Conservation (phyloP, 2,888 invertebrate genomes). For the Microplitis manilae region DNA sequence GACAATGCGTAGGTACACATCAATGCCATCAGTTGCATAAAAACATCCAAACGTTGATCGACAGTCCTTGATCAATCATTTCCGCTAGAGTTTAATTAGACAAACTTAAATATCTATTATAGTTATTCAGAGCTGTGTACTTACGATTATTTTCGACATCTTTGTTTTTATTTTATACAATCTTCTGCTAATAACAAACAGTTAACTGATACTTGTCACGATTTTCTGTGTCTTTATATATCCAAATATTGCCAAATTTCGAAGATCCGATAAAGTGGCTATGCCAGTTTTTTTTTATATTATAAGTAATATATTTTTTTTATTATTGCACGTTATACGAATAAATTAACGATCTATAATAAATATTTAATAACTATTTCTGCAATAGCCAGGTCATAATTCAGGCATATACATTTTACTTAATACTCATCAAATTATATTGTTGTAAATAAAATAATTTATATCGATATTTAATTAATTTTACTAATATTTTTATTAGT, state of each 20-base stretch:
- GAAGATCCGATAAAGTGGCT: slow-evolving; percentile 17
- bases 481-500: too few relatives aligned
- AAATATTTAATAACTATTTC: neutral
- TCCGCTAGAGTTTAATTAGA: slow-evolving; percentile 26
- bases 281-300: slow-evolving; percentile 13
- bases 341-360: neutral
- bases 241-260: slow-evolving; percentile 18
- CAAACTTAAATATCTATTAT: slow-evolving; percentile 8
- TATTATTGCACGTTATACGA: neutral
- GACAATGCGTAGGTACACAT: slow-evolving; percentile 38
- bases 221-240: slow-evolving; percentile 34
- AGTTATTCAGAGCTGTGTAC: neutral
- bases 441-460: too few relatives aligned
- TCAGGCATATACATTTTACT: too few relatives aligned
- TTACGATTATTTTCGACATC: slow-evolving; percentile 23
- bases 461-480: too few relatives aligned
- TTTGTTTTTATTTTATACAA: neutral
- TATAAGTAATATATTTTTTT: slow-evolving; percentile 9
- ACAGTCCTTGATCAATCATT: slow-evolving; percentile 36
- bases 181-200: slow-evolving; percentile 1
- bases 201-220: slow-evolving; percentile 26
- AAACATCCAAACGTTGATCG: slow-evolving; percentile 27
- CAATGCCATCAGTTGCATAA: slow-evolving; percentile 37
- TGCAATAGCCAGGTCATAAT: neutral
- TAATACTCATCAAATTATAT: too few relatives aligned